A percentile compares a stretch with the other conserved stretches of the same genome.
These are phyloP conservation scores for Diphyllodes magnificus DNA, from an alignment of 2,113 vertebrate genomes.

Conservation along the genomic window DNA sequence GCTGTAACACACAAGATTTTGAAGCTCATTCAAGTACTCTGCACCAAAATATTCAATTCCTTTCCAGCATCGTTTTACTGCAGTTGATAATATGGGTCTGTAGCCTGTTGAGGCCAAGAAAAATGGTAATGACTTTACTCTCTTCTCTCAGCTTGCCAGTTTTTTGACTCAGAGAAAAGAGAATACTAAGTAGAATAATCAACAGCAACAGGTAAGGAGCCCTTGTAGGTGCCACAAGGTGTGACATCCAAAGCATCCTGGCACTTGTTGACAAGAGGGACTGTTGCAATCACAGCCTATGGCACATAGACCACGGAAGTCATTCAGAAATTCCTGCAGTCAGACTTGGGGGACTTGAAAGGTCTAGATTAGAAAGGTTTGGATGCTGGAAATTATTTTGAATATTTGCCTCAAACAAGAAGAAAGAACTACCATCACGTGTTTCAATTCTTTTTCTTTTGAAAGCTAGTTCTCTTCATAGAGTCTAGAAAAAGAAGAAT, in stretches of 20 bases:
- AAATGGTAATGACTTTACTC: neutral
- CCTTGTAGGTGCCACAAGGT: neutral
- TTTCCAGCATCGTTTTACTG: neutral
- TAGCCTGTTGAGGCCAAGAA: neutral
- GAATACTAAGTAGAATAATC: neutral
- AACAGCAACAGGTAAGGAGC: neutral
- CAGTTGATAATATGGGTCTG: neutral
- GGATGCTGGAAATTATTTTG: neutral
- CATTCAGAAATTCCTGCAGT: neutral
- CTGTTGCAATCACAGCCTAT: neutral
- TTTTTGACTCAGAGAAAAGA: neutral
- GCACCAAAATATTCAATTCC: conserved; percentile 6
- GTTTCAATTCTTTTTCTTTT: neutral
- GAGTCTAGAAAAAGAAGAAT: neutral
- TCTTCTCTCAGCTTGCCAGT: neutral
- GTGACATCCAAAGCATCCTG: neutral
- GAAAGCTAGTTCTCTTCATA: neutral
- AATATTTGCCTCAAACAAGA: neutral
- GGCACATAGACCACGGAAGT: neutral
- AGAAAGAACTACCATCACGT: neutral
- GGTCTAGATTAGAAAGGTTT: neutral
- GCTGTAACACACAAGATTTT: conserved; percentile 14
- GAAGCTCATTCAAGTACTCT: conserved; percentile 29
- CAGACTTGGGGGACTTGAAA: neutral
- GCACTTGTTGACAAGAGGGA: neutral